Evolutionary conservation across 1,140 invertebrate species (phyloP), one percentile per base, ranked within the genome.

Genomic region (Macrobrachium rosenbergii): DNA sequence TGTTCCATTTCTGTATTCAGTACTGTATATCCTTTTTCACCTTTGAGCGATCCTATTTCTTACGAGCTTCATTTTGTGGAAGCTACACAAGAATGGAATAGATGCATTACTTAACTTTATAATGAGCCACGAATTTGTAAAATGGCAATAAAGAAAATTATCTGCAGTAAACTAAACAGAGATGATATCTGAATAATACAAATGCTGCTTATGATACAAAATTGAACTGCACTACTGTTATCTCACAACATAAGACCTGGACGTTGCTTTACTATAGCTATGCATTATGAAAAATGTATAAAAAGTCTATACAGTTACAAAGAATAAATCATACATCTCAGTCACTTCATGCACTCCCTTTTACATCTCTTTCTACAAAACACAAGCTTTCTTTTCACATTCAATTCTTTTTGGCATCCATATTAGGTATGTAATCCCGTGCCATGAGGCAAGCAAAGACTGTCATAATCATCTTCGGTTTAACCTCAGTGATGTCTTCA

Each of bases 381-480:
- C 52, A 64, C 58, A 84, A 58, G 21, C 37, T 52, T 77, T 59
- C 37, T 69, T 58, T 60, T 76, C 75, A 23, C 64, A 80, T 37
- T 80, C 81, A 89, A 62, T 89, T 83, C 90, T 88, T 83, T 73
- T 91, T 91, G 81, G 88, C 81, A 90, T 96, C 96, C 95, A 97
- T 96, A 91, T 95, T 95, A 81, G 97, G 97, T 90, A 98, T 95
- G 92, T 98, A 98, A 93, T 98, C 98, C 91, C 97, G 94, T 23
- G 97, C 97, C 98, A 99, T 99, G 87, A 99, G 94, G 92, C 98
- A 99, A 43, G 99, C 98, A 93, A 99, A 99, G 73, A 99, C 96
- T 10, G 99, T 99, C 98, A 99, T 98, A 37, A 99, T 96, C 98
- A 99, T 99, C 93, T 99, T 99, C 52, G 95, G 96, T 92, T 99